Evolutionary conservation across 2,888 invertebrate genomes (phyloP), one percentile per base, ranked within the genome.

Genomic region (Exocentrus adspersus): DNA sequence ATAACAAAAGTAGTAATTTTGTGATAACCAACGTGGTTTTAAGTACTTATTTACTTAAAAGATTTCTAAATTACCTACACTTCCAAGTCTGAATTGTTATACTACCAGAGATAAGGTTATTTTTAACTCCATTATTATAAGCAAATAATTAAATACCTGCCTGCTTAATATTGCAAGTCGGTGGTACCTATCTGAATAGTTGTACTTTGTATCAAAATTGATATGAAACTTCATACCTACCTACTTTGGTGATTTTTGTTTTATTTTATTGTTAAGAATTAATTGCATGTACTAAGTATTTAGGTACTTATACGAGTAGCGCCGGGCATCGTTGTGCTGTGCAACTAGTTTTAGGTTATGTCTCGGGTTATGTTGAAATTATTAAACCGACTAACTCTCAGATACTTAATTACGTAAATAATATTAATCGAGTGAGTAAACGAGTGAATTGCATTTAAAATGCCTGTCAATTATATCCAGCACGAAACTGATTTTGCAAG

Each of bases 21-120:
- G 16, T 54, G 54, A 54, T 54, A 54, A 54, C 43, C 7, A 14
- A 17, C 10, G n/a, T 51, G 20, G 37, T 54, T 28, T 45, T 24
- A n/a, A 1, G 24, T n/a, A n/a, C n/a, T 24, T 54, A 42, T 54
- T 54, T 54, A 45, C 28, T 51, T 30, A 7, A n/a, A 50, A 14
- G 24, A 51, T 30, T 30, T 51, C 14, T 41, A 42, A 53, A 53
- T 53, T 42, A n/a, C n/a, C n/a, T n/a, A 42, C n/a, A 37, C 16
- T 43, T 42, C n/a, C 21, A 20, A 21, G 20, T 37, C 4, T 41
- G n/a, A 24, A 54, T 42, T 24, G 16, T 43, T 28, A 28, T 54
- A 19, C 43, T 43, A 54, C 43, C 16, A 14, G 24, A 24, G 54
- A 43, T 54, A 54, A 54, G 28, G 12, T 24, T 21, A 42, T 54